Conservation (phyloP, 2,888 invertebrate species). For the Thera britannica region DNA sequence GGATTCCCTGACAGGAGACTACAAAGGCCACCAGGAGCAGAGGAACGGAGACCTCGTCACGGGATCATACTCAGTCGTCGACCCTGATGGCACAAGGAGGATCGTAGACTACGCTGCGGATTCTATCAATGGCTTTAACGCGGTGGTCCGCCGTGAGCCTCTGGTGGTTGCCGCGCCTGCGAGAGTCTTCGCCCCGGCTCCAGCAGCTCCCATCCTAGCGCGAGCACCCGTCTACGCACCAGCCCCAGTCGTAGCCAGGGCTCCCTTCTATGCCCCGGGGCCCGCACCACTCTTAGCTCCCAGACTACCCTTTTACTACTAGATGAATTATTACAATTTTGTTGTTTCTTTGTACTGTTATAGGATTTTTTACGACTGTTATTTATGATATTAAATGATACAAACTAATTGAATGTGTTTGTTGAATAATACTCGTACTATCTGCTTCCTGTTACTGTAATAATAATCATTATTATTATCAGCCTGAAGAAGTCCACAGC, state of each 20-base stretch:
- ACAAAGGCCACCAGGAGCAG: constrained; percentile 83
- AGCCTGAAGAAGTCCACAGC: too few relatives aligned
- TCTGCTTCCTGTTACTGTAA: not conserved
- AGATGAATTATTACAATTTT: constrained; percentile 81
- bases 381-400: constrained; percentile 72
- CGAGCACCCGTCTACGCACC: constrained; percentile 50
- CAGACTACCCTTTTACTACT: constrained; percentile 72
- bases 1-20: constrained; percentile 85
- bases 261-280: constrained; percentile 51
- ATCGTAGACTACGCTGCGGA: constrained; percentile 85
- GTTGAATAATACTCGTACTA: not conserved
- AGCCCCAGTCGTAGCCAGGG: constrained; percentile 48
- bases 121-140: constrained; percentile 83
- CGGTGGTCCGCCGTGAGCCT: constrained; percentile 83
- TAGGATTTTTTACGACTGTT: constrained; percentile 70
- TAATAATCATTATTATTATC: too few relatives aligned
- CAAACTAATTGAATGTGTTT: constrained; percentile 36
- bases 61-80: constrained; percentile 82
- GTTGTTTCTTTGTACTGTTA: constrained; percentile 62
- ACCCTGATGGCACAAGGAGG: constrained; percentile 84
- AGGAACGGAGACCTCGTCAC: constrained; percentile 84
- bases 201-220: constrained; percentile 54
- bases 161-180: constrained; percentile 60
- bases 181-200: constrained; percentile 58
- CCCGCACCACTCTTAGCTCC: constrained; percentile 59